These are phyloP conservation scores for Nerophis ophidion DNA, from an alignment of 2,113 vertebrate species.

Conservation along the genomic window DNA sequence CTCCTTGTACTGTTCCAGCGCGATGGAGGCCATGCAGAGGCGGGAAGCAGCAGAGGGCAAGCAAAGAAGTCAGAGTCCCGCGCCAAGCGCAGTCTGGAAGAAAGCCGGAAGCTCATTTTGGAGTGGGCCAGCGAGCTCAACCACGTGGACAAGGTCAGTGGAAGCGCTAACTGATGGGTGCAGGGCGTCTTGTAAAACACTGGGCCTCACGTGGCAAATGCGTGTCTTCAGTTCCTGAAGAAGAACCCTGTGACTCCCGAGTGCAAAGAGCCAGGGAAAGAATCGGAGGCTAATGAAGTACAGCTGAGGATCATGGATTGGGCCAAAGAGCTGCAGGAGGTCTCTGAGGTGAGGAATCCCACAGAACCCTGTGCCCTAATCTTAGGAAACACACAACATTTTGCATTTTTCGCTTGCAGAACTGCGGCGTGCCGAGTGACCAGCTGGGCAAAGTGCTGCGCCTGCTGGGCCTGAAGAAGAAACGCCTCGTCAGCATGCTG, in stretches of 20 bases:
- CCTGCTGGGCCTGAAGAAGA: slow-evolving; percentile 64
- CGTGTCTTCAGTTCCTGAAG: slow-evolving; percentile 30
- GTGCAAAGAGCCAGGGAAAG: slow-evolving; percentile 14
- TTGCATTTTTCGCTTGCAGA: slow-evolving; percentile 38
- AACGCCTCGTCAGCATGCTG: slow-evolving; percentile 56
- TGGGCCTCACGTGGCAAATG: not conserved
- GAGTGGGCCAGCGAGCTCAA: slow-evolving; percentile 69
- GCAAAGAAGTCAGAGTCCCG: slow-evolving; percentile 17
- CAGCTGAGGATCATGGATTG: slow-evolving; percentile 64
- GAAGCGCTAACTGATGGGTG: not conserved
- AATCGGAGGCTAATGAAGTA: slow-evolving; percentile 20
- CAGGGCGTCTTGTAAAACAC: not conserved
- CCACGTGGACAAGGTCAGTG: slow-evolving; percentile 59
- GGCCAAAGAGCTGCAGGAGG: slow-evolving; percentile 68
- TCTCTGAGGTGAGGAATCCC: slow-evolving; percentile 56
- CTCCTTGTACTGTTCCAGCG: slow-evolving; percentile 17
- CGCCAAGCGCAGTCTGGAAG: slow-evolving; percentile 60
- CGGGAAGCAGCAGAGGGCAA: slow-evolving; percentile 14
- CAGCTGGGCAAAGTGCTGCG: slow-evolving; percentile 58
- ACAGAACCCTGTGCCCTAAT: no score
- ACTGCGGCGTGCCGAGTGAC: slow-evolving; percentile 58
- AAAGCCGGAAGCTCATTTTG: slow-evolving; percentile 70
- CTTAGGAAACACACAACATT: not conserved
- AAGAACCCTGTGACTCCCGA: slow-evolving; percentile 26
- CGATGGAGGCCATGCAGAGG: slow-evolving; percentile 9